phyloP scores from a whole-genome alignment of 2,888 invertebrate genomes.

The Mesorhabditis belari region DNA sequence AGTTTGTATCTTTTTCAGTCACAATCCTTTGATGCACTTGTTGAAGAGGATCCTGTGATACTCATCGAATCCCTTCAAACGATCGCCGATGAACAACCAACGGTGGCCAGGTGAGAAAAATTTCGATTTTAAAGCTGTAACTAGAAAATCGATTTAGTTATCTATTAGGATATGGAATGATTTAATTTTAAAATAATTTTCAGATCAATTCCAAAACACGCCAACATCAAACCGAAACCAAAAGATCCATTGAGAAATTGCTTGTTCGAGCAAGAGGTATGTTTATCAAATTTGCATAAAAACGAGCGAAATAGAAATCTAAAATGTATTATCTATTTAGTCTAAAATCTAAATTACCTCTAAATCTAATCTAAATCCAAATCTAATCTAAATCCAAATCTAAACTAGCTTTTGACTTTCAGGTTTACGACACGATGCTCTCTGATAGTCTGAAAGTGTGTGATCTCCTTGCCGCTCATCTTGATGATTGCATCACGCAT shows the following conservation, averaged over 20 bases:
- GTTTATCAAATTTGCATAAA: neutral
- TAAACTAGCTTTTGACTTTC: too few relatives aligned
- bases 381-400: too few relatives aligned
- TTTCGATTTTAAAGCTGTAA: neutral
- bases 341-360: too few relatives aligned
- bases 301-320: too few relatives aligned
- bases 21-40: conserved; percentile 38
- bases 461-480: conserved; percentile 45
- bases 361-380: too few relatives aligned
- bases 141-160: too few relatives aligned
- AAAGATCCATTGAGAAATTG: conserved; percentile 40
- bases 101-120: conserved; percentile 34
- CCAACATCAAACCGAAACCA: conserved; percentile 28
- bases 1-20: conserved; percentile 24
- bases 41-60: conserved; percentile 42
- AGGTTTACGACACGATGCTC: conserved; percentile 50
- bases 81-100: conserved; percentile 48
- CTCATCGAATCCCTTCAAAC: conserved; percentile 46
- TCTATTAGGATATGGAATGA: neutral
- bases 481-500: conserved; percentile 44
- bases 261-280: conserved; percentile 39
- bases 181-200: too few relatives aligned
- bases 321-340: too few relatives aligned
- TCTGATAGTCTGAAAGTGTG: conserved; percentile 47
- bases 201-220: conserved; percentile 49